Evolutionary conservation across 2,888 invertebrate species (phyloP), one percentile per base, ranked within the genome.

Genomic region (Malachius bipustulatus): DNA sequence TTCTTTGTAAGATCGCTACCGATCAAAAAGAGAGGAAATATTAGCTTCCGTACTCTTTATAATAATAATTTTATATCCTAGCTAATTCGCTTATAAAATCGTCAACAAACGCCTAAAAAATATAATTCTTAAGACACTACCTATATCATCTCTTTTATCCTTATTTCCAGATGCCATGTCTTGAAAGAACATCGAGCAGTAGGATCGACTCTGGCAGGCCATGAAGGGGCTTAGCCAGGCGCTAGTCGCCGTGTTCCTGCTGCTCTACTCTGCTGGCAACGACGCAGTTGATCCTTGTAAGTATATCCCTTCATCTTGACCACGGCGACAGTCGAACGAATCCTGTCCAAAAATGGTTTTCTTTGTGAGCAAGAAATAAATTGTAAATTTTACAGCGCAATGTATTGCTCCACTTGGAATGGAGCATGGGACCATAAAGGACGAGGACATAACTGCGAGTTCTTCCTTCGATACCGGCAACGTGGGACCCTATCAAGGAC

Each of bases 401-500:
- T 85, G 85, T 66, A 77, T 75, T 56, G 75, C 74, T 45, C 77
- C 87, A 35, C 69, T 90, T 57, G 90, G 90, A 43, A 84, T 90
- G 85, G 82, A 87, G 67, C 79, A 79, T 52, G 81, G 82, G 43
- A 71, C 70, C 50, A 88, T 90, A 57, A 74, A 76, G 50, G 84
- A 89, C 67, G 69, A 70, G 49, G 84, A 84, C 62, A 76, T 89
- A 58, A 76, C 75, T 42, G 85, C 88, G 48, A 87, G 84, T 61
- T 87, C 88, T 34, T 82, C 82, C 49, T 87, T 83, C 67, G 82
- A 89, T 66, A 74, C 75, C 54, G 79, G 78, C 55, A 83, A 81
- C 62, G 88, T 88, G 44, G 88, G 87, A 50, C 85, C 89, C 38
- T 79, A 82, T 52, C 79, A 82, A 60, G 85, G 81, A 62, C 77